A percentile compares a stretch with the other conserved stretches of the same genome.
These are phyloP conservation scores for Drosophila merina DNA, from an alignment of 2,888 invertebrate genomes.

Conservation along the genomic window DNA sequence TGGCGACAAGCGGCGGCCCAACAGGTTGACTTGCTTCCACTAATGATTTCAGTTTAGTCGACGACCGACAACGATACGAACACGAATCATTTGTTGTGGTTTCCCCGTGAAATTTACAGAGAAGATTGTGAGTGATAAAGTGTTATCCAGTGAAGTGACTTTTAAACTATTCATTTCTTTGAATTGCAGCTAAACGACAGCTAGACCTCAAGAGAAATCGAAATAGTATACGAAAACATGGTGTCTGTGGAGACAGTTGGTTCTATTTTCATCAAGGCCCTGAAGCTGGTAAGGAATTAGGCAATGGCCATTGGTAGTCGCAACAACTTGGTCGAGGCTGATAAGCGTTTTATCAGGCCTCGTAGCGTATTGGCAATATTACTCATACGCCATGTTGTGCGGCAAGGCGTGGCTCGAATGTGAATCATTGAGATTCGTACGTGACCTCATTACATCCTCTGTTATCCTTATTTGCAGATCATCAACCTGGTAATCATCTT, in stretches of 20 bases:
- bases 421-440: slow-evolving; percentile 17
- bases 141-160: neutral
- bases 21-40: slow-evolving; percentile 44
- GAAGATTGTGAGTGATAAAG: slow-evolving; percentile 35
- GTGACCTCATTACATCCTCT: slow-evolving; percentile 34
- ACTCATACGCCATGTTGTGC: slow-evolving; percentile 53
- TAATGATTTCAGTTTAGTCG: slow-evolving; percentile 64
- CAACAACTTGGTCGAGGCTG: slow-evolving; percentile 22
- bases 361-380: slow-evolving; percentile 55
- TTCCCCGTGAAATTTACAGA: slow-evolving; percentile 35
- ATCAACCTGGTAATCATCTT: slow-evolving; percentile 91
- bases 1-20: slow-evolving; percentile 22
- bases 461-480: slow-evolving; percentile 85
- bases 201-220: slow-evolving; percentile 8
- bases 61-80: slow-evolving; percentile 73
- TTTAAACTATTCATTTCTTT: slow-evolving; percentile 4
- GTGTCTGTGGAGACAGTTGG: slow-evolving; percentile 92
- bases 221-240: slow-evolving; percentile 85
- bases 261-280: slow-evolving; percentile 91
- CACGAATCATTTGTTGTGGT: slow-evolving; percentile 47
- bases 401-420: slow-evolving; percentile 30
- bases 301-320: slow-evolving; percentile 21
- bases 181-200: slow-evolving; percentile 15
- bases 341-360: slow-evolving; percentile 55
- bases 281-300: slow-evolving; percentile 89